phyloP scores from a whole-genome alignment of 2,888 invertebrate genomes.

The Melipona bicolor region DNA sequence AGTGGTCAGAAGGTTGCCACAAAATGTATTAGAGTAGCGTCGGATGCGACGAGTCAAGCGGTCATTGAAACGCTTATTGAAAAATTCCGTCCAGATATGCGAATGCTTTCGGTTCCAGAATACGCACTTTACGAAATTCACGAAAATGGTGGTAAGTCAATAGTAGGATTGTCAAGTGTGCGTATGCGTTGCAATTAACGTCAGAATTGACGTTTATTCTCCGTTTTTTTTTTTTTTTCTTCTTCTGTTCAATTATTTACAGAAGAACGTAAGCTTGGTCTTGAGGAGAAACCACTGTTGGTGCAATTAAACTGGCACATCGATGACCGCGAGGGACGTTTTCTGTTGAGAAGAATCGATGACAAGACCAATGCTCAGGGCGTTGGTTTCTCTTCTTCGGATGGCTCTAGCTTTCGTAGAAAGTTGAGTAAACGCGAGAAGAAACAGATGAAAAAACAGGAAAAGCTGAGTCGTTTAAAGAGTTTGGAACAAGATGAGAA shows the following conservation, averaged over 20 bases:
- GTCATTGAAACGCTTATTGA: slow-evolving; percentile 99
- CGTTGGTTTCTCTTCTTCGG: slow-evolving; percentile 88
- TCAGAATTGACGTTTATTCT: neutral
- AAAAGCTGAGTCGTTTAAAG: slow-evolving; percentile 92
- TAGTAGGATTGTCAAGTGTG: neutral
- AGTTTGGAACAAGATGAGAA: slow-evolving; percentile 86
- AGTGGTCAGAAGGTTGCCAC: slow-evolving; percentile 99
- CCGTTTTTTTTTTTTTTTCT: neutral
- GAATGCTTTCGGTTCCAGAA: slow-evolving; percentile 92
- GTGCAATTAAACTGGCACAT: slow-evolving; percentile 99
- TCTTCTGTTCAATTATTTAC: neutral
- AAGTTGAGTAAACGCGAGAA: slow-evolving; percentile 99
- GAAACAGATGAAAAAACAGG: slow-evolving; percentile 98
- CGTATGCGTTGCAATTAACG: too few species aligned
- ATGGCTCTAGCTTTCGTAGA: slow-evolving; percentile 93
- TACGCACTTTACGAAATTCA: slow-evolving; percentile 90
- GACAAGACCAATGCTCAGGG: slow-evolving; percentile 91
- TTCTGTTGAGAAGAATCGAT: slow-evolving; percentile 95
- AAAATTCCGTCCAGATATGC: slow-evolving; percentile 99
- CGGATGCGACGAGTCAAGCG: slow-evolving; percentile 97
- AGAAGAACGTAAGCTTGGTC: slow-evolving; percentile 95
- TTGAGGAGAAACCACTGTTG: slow-evolving; percentile 96
- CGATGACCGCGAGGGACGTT: slow-evolving; percentile 98
- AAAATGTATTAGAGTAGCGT: slow-evolving; percentile 99
- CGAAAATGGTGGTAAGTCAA: slow-evolving; percentile 87